A percentile compares a stretch with the other conserved stretches of the same genome.
phyloP scores from a whole-genome alignment of 2,888 invertebrate genomes.

The Linyphia triangularis region DNA sequence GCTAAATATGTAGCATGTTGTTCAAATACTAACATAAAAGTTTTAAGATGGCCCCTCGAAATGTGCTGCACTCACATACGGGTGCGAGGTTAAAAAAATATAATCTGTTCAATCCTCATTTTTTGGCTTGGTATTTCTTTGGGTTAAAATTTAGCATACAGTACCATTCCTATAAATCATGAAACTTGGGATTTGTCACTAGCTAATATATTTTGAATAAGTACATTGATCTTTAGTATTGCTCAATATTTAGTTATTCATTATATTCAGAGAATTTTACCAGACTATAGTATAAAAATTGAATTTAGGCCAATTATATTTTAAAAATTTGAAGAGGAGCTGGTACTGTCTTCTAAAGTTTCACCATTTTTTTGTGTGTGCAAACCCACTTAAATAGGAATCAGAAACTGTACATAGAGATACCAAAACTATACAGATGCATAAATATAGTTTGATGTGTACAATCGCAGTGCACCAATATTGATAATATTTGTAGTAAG shows the following conservation, averaged over 20 bases:
- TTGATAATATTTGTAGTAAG: conserved; percentile 10
- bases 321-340: no score
- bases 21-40: conserved; percentile 51
- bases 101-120: conserved; percentile 24
- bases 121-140: conserved; percentile 56
- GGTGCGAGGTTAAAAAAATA: conserved; percentile 65
- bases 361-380: no score
- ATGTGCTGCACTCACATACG: conserved; percentile 48
- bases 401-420: conserved; percentile 55
- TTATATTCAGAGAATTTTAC: no score
- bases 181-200: no score
- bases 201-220: no score
- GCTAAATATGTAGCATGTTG: conserved; percentile 45
- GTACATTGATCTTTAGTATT: no score
- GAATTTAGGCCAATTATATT: no score
- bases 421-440: conserved; percentile 53
- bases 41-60: conserved; percentile 61
- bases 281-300: no score
- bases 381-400: conserved; percentile 22
- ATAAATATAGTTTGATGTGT: conserved; percentile 32
- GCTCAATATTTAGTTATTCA: no score
- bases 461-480: conserved; percentile 27
- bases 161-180: no score
- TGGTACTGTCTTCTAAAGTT: no score
- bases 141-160: no score